These are phyloP conservation scores for Peromyscus californicus DNA, from an alignment of 2,113 vertebrate genomes.

Conservation along the genomic window DNA sequence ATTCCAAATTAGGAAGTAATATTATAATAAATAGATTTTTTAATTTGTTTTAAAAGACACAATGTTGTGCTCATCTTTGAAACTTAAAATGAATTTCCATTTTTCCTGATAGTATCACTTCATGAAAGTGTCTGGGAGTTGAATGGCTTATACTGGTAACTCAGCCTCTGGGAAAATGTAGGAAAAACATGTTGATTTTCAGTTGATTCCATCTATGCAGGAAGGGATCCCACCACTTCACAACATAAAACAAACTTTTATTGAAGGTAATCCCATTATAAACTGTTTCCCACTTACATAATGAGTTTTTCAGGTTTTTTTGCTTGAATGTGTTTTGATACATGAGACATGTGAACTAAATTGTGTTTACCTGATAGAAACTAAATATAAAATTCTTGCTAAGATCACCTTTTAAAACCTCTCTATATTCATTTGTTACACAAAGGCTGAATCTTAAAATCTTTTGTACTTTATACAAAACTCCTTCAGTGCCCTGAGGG, in stretches of 20 bases:
- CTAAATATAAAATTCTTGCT: conserved; percentile 65
- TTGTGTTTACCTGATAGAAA: not conserved
- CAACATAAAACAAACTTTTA: conserved; percentile 76
- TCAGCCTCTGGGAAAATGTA: not conserved
- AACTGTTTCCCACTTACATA: conserved; percentile 64
- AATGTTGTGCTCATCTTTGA: not conserved
- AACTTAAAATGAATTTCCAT: not conserved
- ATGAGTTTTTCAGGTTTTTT: conserved; percentile 18
- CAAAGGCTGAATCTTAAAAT: conserved; percentile 65
- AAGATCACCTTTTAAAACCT: conserved; percentile 57
- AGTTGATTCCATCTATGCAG: conserved; percentile 33
- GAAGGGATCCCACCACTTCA: not conserved
- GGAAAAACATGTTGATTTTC: conserved; percentile 46
- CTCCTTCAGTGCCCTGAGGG: conserved; percentile 49
- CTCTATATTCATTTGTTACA: not conserved
- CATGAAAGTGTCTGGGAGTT: not conserved
- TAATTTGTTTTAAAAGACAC: conserved; percentile 13
- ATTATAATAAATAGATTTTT: conserved; percentile 9
- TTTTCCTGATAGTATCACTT: not conserved
- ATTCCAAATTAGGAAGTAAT: not conserved
- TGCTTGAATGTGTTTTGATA: conserved; percentile 58
- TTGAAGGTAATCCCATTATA: conserved; percentile 54
- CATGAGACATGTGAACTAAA: conserved; percentile 60
- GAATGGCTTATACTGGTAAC: not conserved
- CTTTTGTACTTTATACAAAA: conserved; percentile 71